Evolutionary conservation across 2,113 vertebrate genomes (phyloP).

Genomic region (Anguilla rostrata): DNA sequence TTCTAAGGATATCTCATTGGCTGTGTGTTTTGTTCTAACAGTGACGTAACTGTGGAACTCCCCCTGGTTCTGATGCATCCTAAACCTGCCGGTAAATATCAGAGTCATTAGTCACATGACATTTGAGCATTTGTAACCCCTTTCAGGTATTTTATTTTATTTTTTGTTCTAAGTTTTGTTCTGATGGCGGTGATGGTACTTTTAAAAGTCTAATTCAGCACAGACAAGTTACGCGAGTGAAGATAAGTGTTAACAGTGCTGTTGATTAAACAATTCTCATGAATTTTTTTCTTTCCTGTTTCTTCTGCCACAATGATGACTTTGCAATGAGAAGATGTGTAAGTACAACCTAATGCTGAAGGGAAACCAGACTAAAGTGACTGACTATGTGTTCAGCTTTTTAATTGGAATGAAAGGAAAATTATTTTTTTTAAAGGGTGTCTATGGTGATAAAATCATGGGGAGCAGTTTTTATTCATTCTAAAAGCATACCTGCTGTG

Average conservation of each 20-base stretch:
- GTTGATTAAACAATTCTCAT: neutral
- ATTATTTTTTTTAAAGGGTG: neutral
- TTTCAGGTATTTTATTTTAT: neutral
- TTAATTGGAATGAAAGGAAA: neutral
- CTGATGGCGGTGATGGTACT: neutral
- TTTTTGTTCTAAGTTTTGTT: neutral
- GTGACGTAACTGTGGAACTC: conserved; percentile 77
- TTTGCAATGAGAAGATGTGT: neutral
- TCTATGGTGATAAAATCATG: neutral
- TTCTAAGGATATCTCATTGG: conserved; percentile 2
- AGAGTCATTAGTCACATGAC: neutral
- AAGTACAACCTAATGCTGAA: neutral
- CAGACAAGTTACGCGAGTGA: neutral
- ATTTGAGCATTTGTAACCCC: neutral
- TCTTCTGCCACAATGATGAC: neutral
- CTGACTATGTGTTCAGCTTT: neutral
- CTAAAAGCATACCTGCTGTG: neutral
- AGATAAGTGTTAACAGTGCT: neutral
- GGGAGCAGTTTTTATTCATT: too few species aligned
- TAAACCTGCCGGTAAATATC: conserved; percentile 68
- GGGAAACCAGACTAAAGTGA: neutral
- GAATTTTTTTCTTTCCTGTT: neutral
- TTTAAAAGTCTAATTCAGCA: neutral
- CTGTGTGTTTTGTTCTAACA: conserved; percentile 49
- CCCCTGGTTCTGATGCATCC: conserved; percentile 84